These are phyloP conservation scores for Phania funesta DNA, from an alignment of 2,888 invertebrate species.

Conservation along the genomic window DNA sequence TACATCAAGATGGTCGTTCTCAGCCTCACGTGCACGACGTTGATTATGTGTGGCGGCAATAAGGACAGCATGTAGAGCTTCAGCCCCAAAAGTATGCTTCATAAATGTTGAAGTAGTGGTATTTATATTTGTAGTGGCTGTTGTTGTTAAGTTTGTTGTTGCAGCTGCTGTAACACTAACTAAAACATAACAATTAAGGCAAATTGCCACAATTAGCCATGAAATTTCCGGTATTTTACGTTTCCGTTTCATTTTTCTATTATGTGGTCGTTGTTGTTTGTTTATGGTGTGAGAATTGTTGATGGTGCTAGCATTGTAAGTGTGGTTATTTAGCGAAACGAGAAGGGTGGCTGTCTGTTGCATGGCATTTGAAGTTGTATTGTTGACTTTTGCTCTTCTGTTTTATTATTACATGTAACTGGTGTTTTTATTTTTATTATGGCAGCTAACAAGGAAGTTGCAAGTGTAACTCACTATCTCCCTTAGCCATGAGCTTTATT, in stretches of 20 bases:
- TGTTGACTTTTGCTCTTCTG: constrained; percentile 39
- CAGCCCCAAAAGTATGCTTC: background rate
- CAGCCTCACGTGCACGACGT: constrained; percentile 53
- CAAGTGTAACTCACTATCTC: constrained; percentile 54
- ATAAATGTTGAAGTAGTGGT: constrained; percentile 7
- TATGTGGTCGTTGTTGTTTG: constrained; percentile 36
- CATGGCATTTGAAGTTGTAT: background rate
- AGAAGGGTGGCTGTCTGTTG: constrained; percentile 46
- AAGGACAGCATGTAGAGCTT: background rate
- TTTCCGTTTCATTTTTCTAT: constrained; percentile 76
- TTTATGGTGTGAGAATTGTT: constrained; percentile 4
- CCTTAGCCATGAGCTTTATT: constrained; percentile 43
- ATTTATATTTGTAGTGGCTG: constrained; percentile 31
- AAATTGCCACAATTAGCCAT: constrained; percentile 78
- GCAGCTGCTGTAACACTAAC: constrained; percentile 37
- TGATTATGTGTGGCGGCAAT: constrained; percentile 3
- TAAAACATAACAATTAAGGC: constrained; percentile 69
- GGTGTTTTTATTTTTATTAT: background rate
- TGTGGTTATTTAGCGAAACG: constrained; percentile 29
- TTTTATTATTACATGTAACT: background rate
- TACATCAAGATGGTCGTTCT: constrained; percentile 54
- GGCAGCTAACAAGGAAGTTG: constrained; percentile 11
- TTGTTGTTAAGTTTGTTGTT: constrained; percentile 10
- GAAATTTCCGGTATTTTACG: constrained; percentile 78
- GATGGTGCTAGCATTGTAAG: background rate